Base-by-base conservation (phyloP, 1,140 invertebrate species). In the Protaetia brevitarsis region DNA sequence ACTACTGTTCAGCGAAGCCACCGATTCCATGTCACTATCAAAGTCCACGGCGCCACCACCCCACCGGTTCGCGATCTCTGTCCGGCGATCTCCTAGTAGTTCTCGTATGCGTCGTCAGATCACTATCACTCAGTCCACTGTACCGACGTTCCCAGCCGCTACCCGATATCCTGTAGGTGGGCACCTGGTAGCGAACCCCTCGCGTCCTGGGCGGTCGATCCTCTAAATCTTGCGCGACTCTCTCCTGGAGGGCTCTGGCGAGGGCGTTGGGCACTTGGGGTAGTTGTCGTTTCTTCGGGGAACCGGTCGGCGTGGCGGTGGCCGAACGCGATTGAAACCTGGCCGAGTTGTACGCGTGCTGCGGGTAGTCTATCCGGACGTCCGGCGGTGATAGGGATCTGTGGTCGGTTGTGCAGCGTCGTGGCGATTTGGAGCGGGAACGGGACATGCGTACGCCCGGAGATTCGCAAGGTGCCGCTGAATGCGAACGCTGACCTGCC, bases 261-360 rank as follows among this genome's bases (percentile, higher is more conserved):
- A 84, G 78, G 70, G 83, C 75, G 66, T 81, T 80, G 74, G 91
- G 93, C 74, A 97, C 94, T 80, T 94, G 92, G 69, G 96, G 96
- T 70, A 98, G 85, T 82, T 97, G 95, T 67, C 96, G 84, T 81
- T 97, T 97, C 82, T 97, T 96, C 26, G 95, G 94, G 30, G 94
- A 96, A 36, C 93, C 94, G 27, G 93, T 94, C 51, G 94, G 94
- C n/a, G 94, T 96, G 28, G 91, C 92, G 29, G 92, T 95, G 31
- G 92, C 91, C 41, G 93, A 95, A 34, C 91, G 86, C 27, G 91
- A 93, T 74, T 89, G 86, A 74, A 90, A 91, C 69, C 88, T 85
- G 63, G 81, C 82, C 30, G 69, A 63, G 16, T 69, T 69, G 16
- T 71, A 65, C 11, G 65, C 66, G 5, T 76, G 73, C 37, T 76